Percentiles rank a stretch among this genome's conserved stretches.
Evolutionary conservation across 2,797 vertebrate genomes (phyloP).

Genomic region (Nyctibius grandis): DNA sequence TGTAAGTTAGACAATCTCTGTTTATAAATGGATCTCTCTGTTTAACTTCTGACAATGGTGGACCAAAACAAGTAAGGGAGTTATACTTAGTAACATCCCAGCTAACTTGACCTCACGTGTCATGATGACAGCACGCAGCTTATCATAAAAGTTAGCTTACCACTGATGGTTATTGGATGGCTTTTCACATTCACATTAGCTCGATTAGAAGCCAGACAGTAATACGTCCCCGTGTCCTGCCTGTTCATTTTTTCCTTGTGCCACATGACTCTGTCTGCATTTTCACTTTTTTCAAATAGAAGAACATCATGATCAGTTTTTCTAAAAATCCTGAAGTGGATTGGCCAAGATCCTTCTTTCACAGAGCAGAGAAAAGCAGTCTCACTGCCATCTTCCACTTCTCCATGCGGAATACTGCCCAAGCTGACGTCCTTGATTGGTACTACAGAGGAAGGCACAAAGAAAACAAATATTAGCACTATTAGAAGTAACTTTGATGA

Average conservation of each 20-base stretch:
- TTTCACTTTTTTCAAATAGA: not conserved
- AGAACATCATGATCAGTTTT: constrained; percentile 31
- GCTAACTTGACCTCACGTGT: not conserved
- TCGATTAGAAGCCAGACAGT: constrained; percentile 71
- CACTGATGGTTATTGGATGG: constrained; percentile 48
- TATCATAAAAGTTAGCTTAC: constrained; percentile 46
- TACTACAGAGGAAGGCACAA: constrained; percentile 49
- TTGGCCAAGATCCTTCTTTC: constrained; percentile 70
- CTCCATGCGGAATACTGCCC: not conserved
- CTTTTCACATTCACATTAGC: constrained; percentile 52
- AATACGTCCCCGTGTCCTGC: constrained; percentile 69
- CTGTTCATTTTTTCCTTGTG: constrained; percentile 23
- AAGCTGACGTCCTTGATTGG: constrained; percentile 58
- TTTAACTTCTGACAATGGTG: not conserved
- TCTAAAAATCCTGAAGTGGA: constrained; percentile 70
- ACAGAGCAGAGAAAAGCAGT: constrained; percentile 61
- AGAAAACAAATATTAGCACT: not conserved
- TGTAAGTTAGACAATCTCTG: not conserved
- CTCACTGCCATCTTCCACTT: constrained; percentile 67
- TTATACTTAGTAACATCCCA: not conserved
- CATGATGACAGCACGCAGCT: not conserved
- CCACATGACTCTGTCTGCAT: not conserved
- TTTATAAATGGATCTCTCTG: not conserved
- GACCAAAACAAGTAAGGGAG: not conserved
- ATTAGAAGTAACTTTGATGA: not conserved